A percentile compares a stretch with the other conserved stretches of the same genome.
Evolutionary conservation across 2,797 vertebrate species (phyloP).

Genomic region (Natrix natrix): DNA sequence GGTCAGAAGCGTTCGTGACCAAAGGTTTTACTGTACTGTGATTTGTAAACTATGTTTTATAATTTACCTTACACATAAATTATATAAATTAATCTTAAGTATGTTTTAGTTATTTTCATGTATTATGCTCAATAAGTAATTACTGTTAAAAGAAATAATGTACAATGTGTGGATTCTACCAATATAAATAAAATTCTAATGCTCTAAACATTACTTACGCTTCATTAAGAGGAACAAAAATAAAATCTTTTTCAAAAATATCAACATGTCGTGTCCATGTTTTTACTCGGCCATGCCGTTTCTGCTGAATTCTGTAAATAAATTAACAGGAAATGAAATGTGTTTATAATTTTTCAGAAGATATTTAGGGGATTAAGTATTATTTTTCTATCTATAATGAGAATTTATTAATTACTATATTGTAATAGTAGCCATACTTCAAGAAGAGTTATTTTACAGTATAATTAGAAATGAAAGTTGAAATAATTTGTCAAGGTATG

Average conservation of each 20-base stretch:
- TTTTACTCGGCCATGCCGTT: slow-evolving; percentile 93
- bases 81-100: not conserved
- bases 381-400: not conserved
- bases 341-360: not conserved
- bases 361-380: not conserved
- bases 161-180: not conserved
- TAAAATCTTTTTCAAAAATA: slow-evolving; percentile 97
- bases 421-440: not conserved
- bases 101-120: not conserved
- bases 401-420: not conserved
- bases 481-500: not conserved
- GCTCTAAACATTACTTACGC: slow-evolving; percentile 77
- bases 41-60: not conserved
- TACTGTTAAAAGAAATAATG: not conserved
- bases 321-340: slow-evolving; percentile 15
- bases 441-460: not conserved
- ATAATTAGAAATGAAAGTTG: not conserved
- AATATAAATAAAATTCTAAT: not conserved
- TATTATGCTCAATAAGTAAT: not conserved
- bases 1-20: too few relatives aligned
- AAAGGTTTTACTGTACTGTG: not conserved
- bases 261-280: slow-evolving; percentile 98
- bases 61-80: not conserved
- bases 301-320: slow-evolving; percentile 86
- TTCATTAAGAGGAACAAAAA: slow-evolving; percentile 98